phyloP scores from a whole-genome alignment of 2,113 vertebrate genomes.

The Euleptes europaea region DNA sequence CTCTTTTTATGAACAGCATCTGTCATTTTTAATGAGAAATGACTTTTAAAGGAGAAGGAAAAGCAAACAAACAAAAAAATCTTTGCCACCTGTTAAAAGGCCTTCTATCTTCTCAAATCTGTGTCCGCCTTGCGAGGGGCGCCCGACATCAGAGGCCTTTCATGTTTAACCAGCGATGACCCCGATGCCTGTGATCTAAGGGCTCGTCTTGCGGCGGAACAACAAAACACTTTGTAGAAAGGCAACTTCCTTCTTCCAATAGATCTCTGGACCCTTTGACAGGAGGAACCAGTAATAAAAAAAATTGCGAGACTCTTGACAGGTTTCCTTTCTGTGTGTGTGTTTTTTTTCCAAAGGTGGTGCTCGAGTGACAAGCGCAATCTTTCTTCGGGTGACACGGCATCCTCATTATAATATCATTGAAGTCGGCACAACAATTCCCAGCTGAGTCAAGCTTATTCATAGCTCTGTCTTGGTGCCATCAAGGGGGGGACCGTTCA shows the following conservation, averaged over 20 bases:
- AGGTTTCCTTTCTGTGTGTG: neutral
- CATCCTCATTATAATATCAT: neutral
- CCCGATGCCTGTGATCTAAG: constrained; percentile 20
- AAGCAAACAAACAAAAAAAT: constrained; percentile 29
- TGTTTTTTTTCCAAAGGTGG: constrained; percentile 21
- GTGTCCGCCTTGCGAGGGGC: constrained; percentile 25
- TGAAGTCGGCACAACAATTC: neutral
- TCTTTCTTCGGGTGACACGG: neutral
- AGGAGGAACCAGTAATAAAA: neutral
- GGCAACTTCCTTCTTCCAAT: constrained; percentile 38
- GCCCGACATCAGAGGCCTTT: constrained; percentile 35
- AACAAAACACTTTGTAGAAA: neutral
- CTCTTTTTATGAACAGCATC: constrained; percentile 23
- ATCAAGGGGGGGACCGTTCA: neutral
- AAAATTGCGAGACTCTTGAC: neutral
- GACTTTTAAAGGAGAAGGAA: constrained; percentile 38
- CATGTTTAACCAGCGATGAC: constrained; percentile 38
- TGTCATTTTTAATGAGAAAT: constrained; percentile 53
- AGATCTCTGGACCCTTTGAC: constrained; percentile 45
- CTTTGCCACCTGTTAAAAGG: constrained; percentile 10
- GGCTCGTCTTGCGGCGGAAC: constrained; percentile 11
- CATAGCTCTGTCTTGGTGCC: neutral
- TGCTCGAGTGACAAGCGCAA: neutral
- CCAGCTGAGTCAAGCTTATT: neutral
- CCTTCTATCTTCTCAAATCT: neutral